Evolutionary conservation across 2,113 vertebrate species (phyloP).

Genomic region (Semnornis frantzii): DNA sequence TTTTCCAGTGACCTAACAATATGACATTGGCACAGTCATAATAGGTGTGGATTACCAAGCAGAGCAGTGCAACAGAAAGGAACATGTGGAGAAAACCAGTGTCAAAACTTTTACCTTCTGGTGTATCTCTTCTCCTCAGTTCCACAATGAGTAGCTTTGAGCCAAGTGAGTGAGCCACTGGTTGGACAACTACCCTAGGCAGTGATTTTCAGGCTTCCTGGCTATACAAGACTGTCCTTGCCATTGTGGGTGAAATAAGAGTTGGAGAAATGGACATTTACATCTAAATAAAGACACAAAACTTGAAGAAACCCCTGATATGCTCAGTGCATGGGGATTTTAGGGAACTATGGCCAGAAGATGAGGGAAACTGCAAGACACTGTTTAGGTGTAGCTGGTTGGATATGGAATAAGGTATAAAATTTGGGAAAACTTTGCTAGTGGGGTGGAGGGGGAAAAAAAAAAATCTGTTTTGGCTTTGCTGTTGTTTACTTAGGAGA

Average conservation of each 20-base stretch:
- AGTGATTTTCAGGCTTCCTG: not conserved
- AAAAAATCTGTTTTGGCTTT: not conserved
- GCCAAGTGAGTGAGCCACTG: not conserved
- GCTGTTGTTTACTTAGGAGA: not conserved
- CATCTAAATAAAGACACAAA: not conserved
- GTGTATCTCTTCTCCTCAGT: not conserved
- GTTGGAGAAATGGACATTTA: not conserved
- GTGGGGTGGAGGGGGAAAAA: not conserved
- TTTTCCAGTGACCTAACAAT: not conserved
- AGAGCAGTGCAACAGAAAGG: not conserved
- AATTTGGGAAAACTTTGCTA: not conserved
- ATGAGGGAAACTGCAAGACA: not conserved
- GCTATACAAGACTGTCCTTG: not conserved
- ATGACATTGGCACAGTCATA: not conserved
- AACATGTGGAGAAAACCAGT: not conserved
- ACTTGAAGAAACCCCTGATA: not conserved
- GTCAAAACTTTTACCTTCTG: not conserved
- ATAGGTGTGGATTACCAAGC: not conserved
- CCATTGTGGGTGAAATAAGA: not conserved
- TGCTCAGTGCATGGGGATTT: not conserved
- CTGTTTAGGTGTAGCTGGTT: not conserved
- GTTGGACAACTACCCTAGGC: not conserved
- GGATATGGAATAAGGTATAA: not conserved
- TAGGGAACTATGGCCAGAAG: not conserved
- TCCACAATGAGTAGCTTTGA: not conserved